Conservation (phyloP, 2,797 vertebrate genomes). For the Eptatretus atami region DNA sequence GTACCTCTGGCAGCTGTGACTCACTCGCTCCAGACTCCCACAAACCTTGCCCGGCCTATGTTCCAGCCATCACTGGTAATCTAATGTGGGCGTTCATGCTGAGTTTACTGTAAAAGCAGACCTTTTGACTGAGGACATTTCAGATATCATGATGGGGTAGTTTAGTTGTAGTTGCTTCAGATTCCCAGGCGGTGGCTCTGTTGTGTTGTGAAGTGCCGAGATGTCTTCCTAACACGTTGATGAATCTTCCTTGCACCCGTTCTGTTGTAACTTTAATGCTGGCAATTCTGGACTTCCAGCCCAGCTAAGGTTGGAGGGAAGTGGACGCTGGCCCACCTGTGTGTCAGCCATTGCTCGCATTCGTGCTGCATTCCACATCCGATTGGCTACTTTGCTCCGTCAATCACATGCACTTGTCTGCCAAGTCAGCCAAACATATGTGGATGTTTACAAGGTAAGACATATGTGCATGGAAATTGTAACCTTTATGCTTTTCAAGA, state of each 20-base stretch:
- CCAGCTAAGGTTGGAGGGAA: conserved; percentile 32
- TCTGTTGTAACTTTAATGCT: background rate
- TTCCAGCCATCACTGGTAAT: conserved; percentile 46
- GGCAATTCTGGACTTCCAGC: no score
- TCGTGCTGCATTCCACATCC: conserved; percentile 56
- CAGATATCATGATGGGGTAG: no score
- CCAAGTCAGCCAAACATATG: conserved; percentile 23
- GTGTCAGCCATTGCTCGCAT: conserved; percentile 41
- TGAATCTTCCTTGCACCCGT: background rate
- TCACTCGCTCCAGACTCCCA: conserved; percentile 24
- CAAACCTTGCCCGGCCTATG: conserved; percentile 46
- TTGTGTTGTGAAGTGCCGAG: no score
- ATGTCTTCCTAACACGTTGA: no score
- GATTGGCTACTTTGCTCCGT: conserved; percentile 33
- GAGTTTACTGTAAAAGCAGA: background rate
- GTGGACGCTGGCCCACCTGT: conserved; percentile 71
- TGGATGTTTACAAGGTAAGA: conserved; percentile 59
- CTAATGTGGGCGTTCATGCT: rapidly evolving
- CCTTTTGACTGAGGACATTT: background rate
- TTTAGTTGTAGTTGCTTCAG: no score
- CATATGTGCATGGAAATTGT: no score
- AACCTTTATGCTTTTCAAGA: no score
- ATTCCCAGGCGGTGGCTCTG: no score
- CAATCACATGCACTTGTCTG: conserved; percentile 31
- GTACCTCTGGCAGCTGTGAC: conserved; percentile 13